These are phyloP conservation scores for Dreissena rostriformis DNA, from an alignment of 1,140 invertebrate genomes.

Conservation along the genomic window DNA sequence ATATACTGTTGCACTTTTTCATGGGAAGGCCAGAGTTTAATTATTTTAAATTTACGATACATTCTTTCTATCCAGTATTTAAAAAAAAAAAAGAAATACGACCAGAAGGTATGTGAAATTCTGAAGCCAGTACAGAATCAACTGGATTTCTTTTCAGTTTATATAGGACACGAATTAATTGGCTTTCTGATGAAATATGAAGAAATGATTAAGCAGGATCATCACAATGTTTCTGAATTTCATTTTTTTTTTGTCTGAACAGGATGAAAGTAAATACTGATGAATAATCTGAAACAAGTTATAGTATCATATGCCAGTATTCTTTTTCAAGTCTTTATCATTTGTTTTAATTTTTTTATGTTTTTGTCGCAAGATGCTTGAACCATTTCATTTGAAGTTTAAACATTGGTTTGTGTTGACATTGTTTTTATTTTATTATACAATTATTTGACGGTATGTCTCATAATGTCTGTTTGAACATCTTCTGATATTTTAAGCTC, in stretches of 20 bases:
- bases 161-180: too few relatives aligned
- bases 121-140: constrained; percentile 18
- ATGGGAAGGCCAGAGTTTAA: constrained; percentile 15
- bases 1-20: constrained; percentile 6
- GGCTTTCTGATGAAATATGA: constrained; percentile 19
- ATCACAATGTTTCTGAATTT: constrained; percentile 18
- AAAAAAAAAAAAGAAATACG: constrained; percentile 20
- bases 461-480: constrained; percentile 14
- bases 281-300: constrained; percentile 30
- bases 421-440: background rate
- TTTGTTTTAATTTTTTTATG: background rate
- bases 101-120: constrained; percentile 4
- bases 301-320: constrained; percentile 10
- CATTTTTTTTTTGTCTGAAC: constrained; percentile 3
- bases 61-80: constrained; percentile 23
- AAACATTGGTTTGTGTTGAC: constrained; percentile 3
- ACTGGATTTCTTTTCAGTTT: constrained; percentile 32
- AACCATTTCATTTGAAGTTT: constrained; percentile 12
- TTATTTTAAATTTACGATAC: constrained; percentile 28
- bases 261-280: constrained; percentile 12
- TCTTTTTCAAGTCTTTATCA: constrained; percentile 15
- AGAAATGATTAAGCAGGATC: constrained; percentile 14
- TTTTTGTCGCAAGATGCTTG: constrained; percentile 5
- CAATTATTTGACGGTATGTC: background rate
- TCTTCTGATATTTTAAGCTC: constrained; percentile 1